These are phyloP conservation scores for Mercenaria mercenaria DNA, from an alignment of 1,140 invertebrate species.

Conservation along the genomic window DNA sequence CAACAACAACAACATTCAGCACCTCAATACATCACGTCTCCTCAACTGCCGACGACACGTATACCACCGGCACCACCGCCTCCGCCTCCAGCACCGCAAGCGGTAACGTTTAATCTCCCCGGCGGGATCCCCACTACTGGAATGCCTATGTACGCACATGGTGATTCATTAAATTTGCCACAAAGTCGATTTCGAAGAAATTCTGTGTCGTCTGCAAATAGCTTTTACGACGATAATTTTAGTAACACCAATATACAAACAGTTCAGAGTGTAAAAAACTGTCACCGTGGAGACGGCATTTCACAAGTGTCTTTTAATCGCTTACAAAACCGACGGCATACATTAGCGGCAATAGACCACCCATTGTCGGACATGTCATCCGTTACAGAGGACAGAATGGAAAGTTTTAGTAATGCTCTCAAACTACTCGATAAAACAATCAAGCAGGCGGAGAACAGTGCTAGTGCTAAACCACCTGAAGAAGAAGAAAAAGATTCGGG, in stretches of 20 bases:
- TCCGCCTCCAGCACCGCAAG: background rate
- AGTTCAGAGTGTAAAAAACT: background rate
- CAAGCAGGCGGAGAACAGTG: background rate
- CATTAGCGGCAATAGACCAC: constrained; percentile 6
- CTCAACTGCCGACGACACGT: background rate
- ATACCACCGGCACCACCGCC: constrained; percentile 26
- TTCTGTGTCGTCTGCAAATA: background rate
- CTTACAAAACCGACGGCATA: constrained; percentile 40
- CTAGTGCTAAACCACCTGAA: background rate
- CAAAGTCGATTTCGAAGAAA: background rate
- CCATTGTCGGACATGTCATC: background rate
- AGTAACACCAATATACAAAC: background rate
- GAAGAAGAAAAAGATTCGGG: background rate
- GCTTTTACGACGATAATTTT: background rate
- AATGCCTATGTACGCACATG: background rate
- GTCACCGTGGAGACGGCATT: background rate
- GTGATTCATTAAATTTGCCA: background rate
- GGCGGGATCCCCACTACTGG: too few species aligned
- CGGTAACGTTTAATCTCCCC: background rate
- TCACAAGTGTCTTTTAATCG: background rate
- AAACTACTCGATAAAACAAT: constrained; percentile 35
- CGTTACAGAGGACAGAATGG: background rate
- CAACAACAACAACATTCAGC: background rate
- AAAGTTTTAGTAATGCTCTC: constrained; percentile 50
- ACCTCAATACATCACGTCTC: background rate